Evolutionary conservation across 1,140 invertebrate genomes (phyloP), one percentile per base, ranked within the genome.

Genomic region (Drosophila carrolli): DNA sequence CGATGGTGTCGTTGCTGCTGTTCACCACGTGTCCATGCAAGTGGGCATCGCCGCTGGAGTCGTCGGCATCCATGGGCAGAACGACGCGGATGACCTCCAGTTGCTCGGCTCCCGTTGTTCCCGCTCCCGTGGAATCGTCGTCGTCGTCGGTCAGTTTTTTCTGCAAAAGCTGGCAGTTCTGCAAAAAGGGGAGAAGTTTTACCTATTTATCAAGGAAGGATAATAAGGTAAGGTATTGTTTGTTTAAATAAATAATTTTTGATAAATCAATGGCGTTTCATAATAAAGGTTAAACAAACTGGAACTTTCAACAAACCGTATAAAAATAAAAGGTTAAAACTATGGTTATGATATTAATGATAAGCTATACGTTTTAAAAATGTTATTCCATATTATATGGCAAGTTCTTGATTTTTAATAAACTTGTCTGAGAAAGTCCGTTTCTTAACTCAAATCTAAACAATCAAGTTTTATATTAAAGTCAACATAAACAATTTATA

Each of bases 31-130:
- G 84, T 27, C 62, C 70, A 44, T 89, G 84, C 1, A 90, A 41
- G 35, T 89, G 79, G 9, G 72, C 70, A 8, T 92, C 91, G 65
- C 89, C 75, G 50, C 78, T 91, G 1, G 91, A 92, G 48, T 92
- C 90, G n/a, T 75, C 78, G 27, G 90, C 85, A 66, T 92, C 91
- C 78, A 92, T 92, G 58, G 91, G 91, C 44, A 92, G 77, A 13
- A 92, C 91, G 16, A 91, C 91, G 6, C 90, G 70, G 19, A 92
- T 92, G 23, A 92, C 81, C 50, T 90, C 81, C 65, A 78, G 71
- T 32, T 77, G 86, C 13, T 89, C 78, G 43, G 63, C 44, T 23
- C 37, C 50, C 9, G 43, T 67, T 47, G 67, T 62, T 50, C 58
- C 10, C 43, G 50, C 44, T 71, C 43, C 66, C 55, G 68, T 74